Conservation (phyloP, 1,140 invertebrate genomes). For the Procambarus virginalis region DNA sequence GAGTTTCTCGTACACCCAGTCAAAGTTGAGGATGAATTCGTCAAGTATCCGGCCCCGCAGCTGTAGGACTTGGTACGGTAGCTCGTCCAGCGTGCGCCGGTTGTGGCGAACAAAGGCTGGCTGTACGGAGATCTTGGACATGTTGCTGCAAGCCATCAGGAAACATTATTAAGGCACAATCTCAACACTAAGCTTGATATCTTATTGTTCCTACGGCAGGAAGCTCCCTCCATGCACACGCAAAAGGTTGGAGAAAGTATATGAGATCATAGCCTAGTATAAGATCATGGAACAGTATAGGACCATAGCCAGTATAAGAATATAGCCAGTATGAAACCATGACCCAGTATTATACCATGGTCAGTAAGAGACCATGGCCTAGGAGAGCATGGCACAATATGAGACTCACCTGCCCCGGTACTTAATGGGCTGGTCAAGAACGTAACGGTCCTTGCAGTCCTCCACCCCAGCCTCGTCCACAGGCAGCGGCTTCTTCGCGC, state of each 20-base stretch:
- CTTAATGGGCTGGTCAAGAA: constrained; percentile 71
- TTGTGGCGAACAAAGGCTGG: constrained; percentile 78
- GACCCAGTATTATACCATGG: background rate
- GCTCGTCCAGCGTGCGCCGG: constrained; percentile 86
- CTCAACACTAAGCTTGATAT: background rate
- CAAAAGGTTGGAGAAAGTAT: background rate
- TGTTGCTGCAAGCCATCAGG: constrained; percentile 71
- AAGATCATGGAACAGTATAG: too few species aligned
- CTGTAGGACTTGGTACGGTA: constrained; percentile 81
- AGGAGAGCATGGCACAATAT: background rate
- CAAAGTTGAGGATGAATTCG: constrained; percentile 79
- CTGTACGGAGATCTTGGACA: constrained; percentile 61
- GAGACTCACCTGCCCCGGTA: constrained; percentile 55
- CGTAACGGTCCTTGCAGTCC: constrained; percentile 69
- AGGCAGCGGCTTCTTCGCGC: constrained; percentile 68
- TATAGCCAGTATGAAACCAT: background rate
- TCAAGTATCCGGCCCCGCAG: constrained; percentile 73
- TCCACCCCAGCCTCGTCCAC: constrained; percentile 38
- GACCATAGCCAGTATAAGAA: background rate
- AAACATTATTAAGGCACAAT: background rate
- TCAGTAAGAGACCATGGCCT: too few species aligned
- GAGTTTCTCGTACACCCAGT: constrained; percentile 85
- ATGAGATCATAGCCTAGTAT: background rate
- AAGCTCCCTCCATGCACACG: background rate
- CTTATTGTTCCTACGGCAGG: too few species aligned